phyloP scores from a whole-genome alignment of 2,113 vertebrate species.

The Cyanoramphus novaezelandiae region DNA sequence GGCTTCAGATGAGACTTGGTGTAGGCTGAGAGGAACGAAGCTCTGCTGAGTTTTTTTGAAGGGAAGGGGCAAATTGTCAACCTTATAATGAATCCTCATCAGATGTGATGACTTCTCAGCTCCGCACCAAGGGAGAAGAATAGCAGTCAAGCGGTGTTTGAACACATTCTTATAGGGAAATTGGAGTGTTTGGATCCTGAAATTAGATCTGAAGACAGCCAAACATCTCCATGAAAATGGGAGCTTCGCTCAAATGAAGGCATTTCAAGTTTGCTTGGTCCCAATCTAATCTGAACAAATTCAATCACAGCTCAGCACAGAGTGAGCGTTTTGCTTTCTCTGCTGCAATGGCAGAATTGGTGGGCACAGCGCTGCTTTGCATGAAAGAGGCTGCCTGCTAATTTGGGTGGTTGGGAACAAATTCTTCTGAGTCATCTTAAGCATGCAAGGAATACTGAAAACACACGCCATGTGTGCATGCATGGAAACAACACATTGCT shows the following conservation, averaged over 20 bases:
- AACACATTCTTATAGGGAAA: conserved; percentile 33
- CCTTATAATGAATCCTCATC: conserved; percentile 20
- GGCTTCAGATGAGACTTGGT: neutral
- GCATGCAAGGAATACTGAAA: neutral
- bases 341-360: neutral
- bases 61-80: conserved; percentile 43
- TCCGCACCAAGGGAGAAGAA: neutral
- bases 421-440: neutral
- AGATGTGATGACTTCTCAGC: neutral
- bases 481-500: neutral
- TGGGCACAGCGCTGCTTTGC: neutral
- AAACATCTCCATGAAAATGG: neutral
- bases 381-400: neutral
- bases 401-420: neutral
- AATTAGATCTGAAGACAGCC: neutral
- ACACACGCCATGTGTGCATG: neutral
- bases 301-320: neutral
- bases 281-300: neutral
- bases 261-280: neutral
- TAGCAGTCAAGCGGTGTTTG: neutral
- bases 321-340: neutral
- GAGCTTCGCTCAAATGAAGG: neutral
- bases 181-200: conserved; percentile 31
- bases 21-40: neutral
- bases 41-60: neutral